Percentiles rank a stretch among this genome's conserved stretches.
Evolutionary conservation across 2,888 invertebrate genomes (phyloP).

Genomic region (Sinodicranocentrus sp.): DNA sequence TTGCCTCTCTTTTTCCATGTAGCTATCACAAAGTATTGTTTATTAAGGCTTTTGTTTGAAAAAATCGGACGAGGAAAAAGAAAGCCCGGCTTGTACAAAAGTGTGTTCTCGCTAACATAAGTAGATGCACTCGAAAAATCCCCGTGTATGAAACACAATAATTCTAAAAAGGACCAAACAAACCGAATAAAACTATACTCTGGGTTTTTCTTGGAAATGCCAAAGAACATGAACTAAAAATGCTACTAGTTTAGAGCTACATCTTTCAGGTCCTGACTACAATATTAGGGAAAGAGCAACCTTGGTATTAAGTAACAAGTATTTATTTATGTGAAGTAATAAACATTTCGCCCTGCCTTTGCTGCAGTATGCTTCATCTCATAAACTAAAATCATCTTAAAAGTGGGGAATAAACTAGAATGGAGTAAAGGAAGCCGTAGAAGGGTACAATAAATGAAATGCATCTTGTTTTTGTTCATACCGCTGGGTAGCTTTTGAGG

Average conservation of each 20-base stretch:
- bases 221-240: too few species aligned
- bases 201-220: too few species aligned
- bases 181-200: too few species aligned
- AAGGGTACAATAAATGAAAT: not conserved
- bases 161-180: too few species aligned
- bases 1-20: slow-evolving; percentile 10
- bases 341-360: slow-evolving; percentile 38
- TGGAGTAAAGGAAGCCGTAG: slow-evolving; percentile 34
- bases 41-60: slow-evolving; percentile 38
- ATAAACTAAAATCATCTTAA: slow-evolving; percentile 31
- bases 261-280: too few species aligned
- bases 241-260: too few species aligned
- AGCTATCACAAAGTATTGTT: slow-evolving; percentile 48
- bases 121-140: too few species aligned
- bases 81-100: slow-evolving; percentile 2
- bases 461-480: slow-evolving; percentile 64
- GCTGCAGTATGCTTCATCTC: slow-evolving; percentile 18
- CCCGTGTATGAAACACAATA: too few species aligned
- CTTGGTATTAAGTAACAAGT: slow-evolving; percentile 46
- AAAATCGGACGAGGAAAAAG: slow-evolving; percentile 22
- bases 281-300: slow-evolving; percentile 12
- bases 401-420: not conserved
- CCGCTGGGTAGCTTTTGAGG: slow-evolving; percentile 76
- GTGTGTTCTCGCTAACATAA: not conserved
- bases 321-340: slow-evolving; percentile 70